Conservation (phyloP, 2,113 vertebrate species). For the Panthera uncia region DNA sequence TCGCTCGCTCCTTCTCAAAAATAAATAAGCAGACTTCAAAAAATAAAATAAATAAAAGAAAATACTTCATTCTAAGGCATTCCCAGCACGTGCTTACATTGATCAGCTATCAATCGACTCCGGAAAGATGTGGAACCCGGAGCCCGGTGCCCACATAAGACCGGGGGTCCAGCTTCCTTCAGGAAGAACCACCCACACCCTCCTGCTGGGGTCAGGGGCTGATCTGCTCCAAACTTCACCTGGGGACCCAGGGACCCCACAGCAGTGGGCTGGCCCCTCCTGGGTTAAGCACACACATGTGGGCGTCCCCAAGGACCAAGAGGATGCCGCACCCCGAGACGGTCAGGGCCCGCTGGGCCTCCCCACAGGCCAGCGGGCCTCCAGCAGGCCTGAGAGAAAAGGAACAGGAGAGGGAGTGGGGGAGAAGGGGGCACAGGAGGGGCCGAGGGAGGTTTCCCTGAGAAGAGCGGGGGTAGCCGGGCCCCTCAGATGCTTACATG, state of each 20-base stretch:
- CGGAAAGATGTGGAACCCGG: too few relatives aligned
- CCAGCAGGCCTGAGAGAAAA: background rate
- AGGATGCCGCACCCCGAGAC: background rate
- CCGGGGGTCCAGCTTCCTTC: background rate
- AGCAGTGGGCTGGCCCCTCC: background rate
- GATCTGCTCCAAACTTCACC: background rate
- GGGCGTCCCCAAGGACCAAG: background rate
- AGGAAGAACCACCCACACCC: background rate
- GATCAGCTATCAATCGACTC: background rate
- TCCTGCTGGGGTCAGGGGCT: background rate
- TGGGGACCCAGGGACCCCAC: background rate
- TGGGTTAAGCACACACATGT: background rate
- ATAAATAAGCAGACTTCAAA: too few relatives aligned
- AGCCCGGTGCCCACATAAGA: background rate
- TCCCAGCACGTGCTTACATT: background rate
- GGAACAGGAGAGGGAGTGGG: background rate
- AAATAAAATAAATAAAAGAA: too few relatives aligned
- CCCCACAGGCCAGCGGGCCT: background rate
- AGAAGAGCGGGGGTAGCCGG: background rate
- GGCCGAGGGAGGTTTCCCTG: background rate
- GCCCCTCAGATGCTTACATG: accelerated
- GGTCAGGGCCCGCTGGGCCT: background rate
- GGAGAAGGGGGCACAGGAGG: background rate
- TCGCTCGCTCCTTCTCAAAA: too few relatives aligned
- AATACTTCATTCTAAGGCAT: background rate